Conservation (phyloP, 2,888 invertebrate species). For the Brachycybe producta region DNA sequence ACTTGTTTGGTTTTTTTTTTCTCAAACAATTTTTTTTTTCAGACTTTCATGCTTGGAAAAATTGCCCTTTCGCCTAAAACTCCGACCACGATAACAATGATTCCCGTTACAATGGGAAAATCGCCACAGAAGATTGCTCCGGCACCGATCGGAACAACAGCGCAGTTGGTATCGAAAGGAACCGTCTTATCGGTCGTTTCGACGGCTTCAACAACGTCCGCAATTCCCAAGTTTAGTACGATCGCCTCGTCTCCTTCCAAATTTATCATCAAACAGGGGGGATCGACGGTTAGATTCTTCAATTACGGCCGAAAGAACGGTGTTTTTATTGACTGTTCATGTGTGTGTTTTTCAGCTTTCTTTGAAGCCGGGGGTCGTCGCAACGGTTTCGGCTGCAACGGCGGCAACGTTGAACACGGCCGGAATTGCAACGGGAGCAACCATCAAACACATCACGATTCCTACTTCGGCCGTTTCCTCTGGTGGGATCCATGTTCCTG, state of each 20-base stretch:
- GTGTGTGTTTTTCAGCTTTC: conserved; percentile 6
- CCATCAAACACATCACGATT: conserved; percentile 18
- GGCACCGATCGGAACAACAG: conserved; percentile 37
- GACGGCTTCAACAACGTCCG: conserved; percentile 19
- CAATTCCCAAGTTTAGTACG: conserved; percentile 21
- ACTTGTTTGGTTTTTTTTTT: too few species aligned
- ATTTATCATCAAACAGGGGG: conserved; percentile 29
- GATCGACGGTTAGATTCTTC: conserved; percentile 2
- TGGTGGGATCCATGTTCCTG: conserved; percentile 30
- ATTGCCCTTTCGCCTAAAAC: conserved; percentile 30
- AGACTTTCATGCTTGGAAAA: conserved; percentile 26
- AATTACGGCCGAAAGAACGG: not conserved
- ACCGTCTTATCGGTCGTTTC: conserved; percentile 20
- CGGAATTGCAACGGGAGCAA: conserved; percentile 5
- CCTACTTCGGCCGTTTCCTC: conserved; percentile 12
- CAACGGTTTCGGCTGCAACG: not conserved
- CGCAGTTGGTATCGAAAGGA: conserved; percentile 21
- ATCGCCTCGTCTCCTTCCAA: conserved; percentile 31
- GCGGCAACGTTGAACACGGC: conserved; percentile 15
- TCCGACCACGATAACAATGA: conserved; percentile 32
- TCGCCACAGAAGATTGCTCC: conserved; percentile 58
- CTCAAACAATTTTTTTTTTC: conserved; percentile 7
- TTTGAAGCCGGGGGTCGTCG: conserved; percentile 1
- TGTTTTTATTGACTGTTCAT: not conserved
- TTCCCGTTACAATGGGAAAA: conserved; percentile 45